Base-by-base conservation (phyloP, 2,797 vertebrate species). In the Pangasius sanitwongsei region DNA sequence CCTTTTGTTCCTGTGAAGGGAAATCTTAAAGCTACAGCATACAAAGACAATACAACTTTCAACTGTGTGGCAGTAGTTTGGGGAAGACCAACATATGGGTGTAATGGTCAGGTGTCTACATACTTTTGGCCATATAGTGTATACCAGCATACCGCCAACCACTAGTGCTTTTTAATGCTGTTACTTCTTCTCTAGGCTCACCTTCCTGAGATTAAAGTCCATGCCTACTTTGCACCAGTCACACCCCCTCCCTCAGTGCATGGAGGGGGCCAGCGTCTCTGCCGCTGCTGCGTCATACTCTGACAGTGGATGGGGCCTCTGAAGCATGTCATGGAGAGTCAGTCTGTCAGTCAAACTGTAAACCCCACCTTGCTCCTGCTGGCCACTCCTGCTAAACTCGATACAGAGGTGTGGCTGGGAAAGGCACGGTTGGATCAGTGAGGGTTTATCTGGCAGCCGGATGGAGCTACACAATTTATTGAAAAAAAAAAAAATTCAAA, bases 221-320 rank as follows among this genome's bases (percentile, higher is more conserved):
- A 99, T 34, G 98, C 98, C 83, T 99, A 99, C 97, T 99, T 99
- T 92, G 98, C 98, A 28, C 98, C 98, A 4, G 98, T 99, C 95
- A 99, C 98, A 92, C 98, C 98, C 0, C 98, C 98, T 81, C 98
- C 98, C 0, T 99, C 98, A 48, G 98, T 99, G 6, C 98, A 98
- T 90, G 98, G 98, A 92, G 98, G 97, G 95, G 97, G 98, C 78
- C 98, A 98, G 93, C 98, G 98, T 93, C 98, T 99, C 96, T 99
- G 98, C 96, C 98, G 98, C 96, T 99, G 98, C 94, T 99, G 98
- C 92, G 96, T 99, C 95, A 97, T 99, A 96, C 98, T 99, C 98
- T 99, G 98, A 99, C 91, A 91, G 88, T 89, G 89, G 89, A 86
- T 57, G 59, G 85, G 25, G 65, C 34, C 65, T 83, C 53, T 88